Conservation (phyloP, 2,797 vertebrate genomes). For the Gymnodraco acuticeps region DNA sequence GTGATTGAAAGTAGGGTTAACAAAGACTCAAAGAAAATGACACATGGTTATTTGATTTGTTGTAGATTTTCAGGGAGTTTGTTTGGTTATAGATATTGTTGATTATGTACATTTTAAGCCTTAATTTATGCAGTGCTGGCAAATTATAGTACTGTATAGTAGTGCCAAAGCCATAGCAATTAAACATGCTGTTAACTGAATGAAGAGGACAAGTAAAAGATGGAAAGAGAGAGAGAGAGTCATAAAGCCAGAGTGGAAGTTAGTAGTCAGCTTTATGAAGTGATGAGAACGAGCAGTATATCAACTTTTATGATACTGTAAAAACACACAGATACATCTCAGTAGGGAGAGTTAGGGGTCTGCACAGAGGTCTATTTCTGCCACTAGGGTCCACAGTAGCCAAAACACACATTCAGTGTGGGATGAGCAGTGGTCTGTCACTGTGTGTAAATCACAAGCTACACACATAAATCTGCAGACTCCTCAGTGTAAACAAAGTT, state of each 20-base stretch:
- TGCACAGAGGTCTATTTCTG: slow-evolving; percentile 27
- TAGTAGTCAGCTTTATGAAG: slow-evolving; percentile 30
- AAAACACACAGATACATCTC: slow-evolving; percentile 37
- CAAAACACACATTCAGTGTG: slow-evolving; percentile 52
- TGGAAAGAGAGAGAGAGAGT: slow-evolving; percentile 3
- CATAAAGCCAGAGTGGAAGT: slow-evolving; percentile 31
- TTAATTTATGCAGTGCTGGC: not conserved
- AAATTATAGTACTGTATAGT: not conserved
- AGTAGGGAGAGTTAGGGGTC: slow-evolving; percentile 16
- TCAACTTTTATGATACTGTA: slow-evolving; percentile 59
- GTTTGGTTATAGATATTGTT: not conserved
- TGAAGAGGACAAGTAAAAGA: not conserved
- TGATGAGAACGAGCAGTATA: slow-evolving; percentile 37
- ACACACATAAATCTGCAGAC: slow-evolving; percentile 43
- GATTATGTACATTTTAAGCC: not conserved
- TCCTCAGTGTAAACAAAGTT: slow-evolving; percentile 44
- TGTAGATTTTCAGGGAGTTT: not conserved
- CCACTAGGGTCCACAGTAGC: slow-evolving; percentile 43
- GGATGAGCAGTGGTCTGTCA: slow-evolving; percentile 36
- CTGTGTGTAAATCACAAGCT: slow-evolving; percentile 43
- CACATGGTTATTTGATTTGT: not conserved
- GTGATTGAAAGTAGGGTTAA: slow-evolving; percentile 25
- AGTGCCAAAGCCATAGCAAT: slow-evolving; percentile 3
- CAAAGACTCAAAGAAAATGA: not conserved
- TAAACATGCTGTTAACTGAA: not conserved